These are phyloP conservation scores for Siderastrea siderea DNA, from an alignment of 92 coral and sea anemone genomes.

Conservation along the genomic window DNA sequence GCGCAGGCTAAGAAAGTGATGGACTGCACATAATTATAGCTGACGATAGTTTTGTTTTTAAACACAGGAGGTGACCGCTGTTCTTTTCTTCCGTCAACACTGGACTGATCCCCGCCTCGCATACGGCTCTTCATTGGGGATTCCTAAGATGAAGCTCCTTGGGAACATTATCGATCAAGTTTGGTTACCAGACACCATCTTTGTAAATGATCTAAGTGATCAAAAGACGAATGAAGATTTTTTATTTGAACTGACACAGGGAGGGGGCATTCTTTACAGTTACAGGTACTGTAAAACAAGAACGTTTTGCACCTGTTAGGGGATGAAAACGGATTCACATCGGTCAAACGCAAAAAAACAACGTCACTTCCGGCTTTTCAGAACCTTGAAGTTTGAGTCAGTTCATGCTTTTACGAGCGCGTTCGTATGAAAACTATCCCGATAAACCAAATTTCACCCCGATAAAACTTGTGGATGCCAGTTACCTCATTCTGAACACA, in stretches of 20 bases:
- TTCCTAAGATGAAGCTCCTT: slow-evolving; percentile 30
- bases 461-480: too few species aligned
- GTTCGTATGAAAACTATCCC: too few species aligned
- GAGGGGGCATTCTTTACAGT: slow-evolving; percentile 47
- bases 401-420: too few species aligned
- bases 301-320: not conserved
- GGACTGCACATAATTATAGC: not conserved
- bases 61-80: slow-evolving; percentile 51
- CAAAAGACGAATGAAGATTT: slow-evolving; percentile 22
- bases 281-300: slow-evolving; percentile 20
- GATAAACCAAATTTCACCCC: too few species aligned
- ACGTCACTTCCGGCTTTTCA: too few species aligned
- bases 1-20: too few species aligned
- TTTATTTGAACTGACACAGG: slow-evolving; percentile 32
- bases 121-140: slow-evolving; percentile 37
- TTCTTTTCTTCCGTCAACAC: slow-evolving; percentile 59
- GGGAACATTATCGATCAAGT: slow-evolving; percentile 45
- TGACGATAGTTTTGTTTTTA: not conserved
- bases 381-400: too few species aligned
- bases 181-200: slow-evolving; percentile 63
- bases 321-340: too few species aligned
- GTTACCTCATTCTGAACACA: too few species aligned
- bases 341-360: not conserved
- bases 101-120: slow-evolving; percentile 60
- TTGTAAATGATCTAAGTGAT: slow-evolving; percentile 52